Evolutionary conservation across 2,797 vertebrate species (phyloP).

Genomic region (Gallinago solitaria): DNA sequence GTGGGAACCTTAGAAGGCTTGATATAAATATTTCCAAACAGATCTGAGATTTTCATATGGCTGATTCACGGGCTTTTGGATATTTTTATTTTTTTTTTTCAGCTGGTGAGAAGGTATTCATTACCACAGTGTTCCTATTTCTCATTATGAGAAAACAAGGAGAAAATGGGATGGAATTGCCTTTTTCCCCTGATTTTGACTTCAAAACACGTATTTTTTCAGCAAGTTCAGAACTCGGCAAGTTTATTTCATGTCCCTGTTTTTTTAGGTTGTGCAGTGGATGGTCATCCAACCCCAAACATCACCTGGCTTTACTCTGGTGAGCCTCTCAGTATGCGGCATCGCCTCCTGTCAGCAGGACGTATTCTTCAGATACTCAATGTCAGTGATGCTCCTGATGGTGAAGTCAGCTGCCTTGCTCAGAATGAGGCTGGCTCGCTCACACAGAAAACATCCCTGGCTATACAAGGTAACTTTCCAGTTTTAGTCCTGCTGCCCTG

Average conservation of each 20-base stretch:
- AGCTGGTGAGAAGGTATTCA: background rate
- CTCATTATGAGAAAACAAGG: background rate
- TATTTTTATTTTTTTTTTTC: background rate
- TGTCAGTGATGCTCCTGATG: constrained; percentile 62
- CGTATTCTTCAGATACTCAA: constrained; percentile 77
- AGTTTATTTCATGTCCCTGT: background rate
- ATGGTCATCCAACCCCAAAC: constrained; percentile 75
- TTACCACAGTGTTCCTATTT: background rate
- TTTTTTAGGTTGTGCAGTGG: constrained; percentile 80
- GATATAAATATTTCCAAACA: background rate
- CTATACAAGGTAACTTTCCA: constrained; percentile 75
- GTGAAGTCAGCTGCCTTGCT: constrained; percentile 80
- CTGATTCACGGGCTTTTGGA: background rate
- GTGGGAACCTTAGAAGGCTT: background rate
- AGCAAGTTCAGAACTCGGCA: background rate
- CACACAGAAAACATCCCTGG: constrained; percentile 65
- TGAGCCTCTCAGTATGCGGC: constrained; percentile 50
- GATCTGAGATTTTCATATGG: background rate
- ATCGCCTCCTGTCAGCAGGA: constrained; percentile 73
- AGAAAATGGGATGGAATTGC: background rate
- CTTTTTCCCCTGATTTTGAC: background rate
- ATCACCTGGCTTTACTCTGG: constrained; percentile 80
- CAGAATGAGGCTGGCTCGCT: constrained; percentile 79
- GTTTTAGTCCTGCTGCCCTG: background rate
- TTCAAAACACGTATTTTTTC: background rate